Conservation (phyloP, 2,888 invertebrate genomes). For the Iphiclides podalirius region DNA sequence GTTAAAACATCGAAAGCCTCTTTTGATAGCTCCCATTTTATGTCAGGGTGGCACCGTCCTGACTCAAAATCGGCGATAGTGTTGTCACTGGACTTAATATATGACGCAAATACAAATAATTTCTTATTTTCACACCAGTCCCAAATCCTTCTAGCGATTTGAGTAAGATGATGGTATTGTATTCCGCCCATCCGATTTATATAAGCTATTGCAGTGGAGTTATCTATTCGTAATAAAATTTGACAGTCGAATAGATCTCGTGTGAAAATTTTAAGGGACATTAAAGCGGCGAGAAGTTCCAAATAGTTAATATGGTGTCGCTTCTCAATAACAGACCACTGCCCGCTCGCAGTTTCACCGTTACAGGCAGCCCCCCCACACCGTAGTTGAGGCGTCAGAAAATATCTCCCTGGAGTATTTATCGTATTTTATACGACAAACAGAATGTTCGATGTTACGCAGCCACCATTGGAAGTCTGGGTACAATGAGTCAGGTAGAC, state of each 20-base stretch:
- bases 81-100: constrained; percentile 25
- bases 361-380: background rate
- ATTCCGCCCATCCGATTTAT: constrained; percentile 26
- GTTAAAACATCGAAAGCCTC: constrained; percentile 3
- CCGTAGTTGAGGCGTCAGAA: background rate
- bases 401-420: constrained; percentile 2
- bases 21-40: constrained; percentile 17
- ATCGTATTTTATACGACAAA: background rate
- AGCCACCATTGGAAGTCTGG: constrained; percentile 19
- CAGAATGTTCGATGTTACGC: background rate
- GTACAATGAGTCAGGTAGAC: background rate
- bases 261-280: constrained; percentile 24
- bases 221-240: constrained; percentile 25
- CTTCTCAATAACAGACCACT: background rate
- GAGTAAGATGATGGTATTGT: constrained; percentile 24
- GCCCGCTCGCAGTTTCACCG: background rate
- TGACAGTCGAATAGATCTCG: constrained; percentile 7
- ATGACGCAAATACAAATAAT: constrained; percentile 25
- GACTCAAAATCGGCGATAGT: constrained; percentile 26
- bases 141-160: constrained; percentile 22
- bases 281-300: constrained; percentile 1
- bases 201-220: constrained; percentile 28
- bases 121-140: constrained; percentile 27
- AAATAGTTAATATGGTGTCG: background rate
- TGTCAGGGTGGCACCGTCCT: constrained; percentile 19